Percentiles rank a stretch among this genome's conserved stretches.
These are phyloP conservation scores for Pterostichus madidus DNA, from an alignment of 2,888 invertebrate genomes.

Conservation along the genomic window DNA sequence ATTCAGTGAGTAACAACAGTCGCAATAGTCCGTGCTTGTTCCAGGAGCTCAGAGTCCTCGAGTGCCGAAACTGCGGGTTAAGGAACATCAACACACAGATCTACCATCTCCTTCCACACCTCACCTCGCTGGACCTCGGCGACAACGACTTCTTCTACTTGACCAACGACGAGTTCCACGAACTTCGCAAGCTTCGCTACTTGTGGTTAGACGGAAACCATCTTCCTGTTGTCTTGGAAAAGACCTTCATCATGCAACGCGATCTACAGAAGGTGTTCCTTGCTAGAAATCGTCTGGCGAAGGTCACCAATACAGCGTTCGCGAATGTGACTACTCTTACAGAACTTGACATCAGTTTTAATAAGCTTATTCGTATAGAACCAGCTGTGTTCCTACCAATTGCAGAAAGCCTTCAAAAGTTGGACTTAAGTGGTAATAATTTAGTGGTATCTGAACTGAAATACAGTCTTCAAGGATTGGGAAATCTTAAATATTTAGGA, in stretches of 20 bases:
- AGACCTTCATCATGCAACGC: conserved; percentile 82
- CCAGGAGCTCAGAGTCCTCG: conserved; percentile 85
- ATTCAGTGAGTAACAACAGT: not conserved
- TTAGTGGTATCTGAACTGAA: conserved; percentile 80
- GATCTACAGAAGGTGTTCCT: conserved; percentile 80
- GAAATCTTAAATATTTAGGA: conserved; percentile 80
- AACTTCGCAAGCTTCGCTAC: conserved; percentile 82
- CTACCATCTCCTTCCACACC: conserved; percentile 86
- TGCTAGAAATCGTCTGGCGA: conserved; percentile 86
- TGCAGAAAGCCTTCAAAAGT: conserved; percentile 81
- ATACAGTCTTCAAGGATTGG: conserved; percentile 80
- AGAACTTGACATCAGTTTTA: conserved; percentile 87
- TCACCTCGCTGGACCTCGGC: conserved; percentile 87
- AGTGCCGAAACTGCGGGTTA: conserved; percentile 86
- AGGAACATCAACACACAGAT: conserved; percentile 88
- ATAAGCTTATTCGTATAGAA: conserved; percentile 86
- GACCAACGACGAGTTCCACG: conserved; percentile 85
- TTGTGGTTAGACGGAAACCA: conserved; percentile 88
- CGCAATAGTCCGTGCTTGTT: conserved; percentile 72
- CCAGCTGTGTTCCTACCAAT: conserved; percentile 81
- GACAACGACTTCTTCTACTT: conserved; percentile 88
- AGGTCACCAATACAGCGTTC: conserved; percentile 87
- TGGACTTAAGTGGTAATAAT: conserved; percentile 86
- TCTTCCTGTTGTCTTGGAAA: conserved; percentile 86
- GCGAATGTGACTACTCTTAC: conserved; percentile 84